phyloP scores from a whole-genome alignment of 2,113 vertebrate species.

The Forbesichthys papilliferus region DNA sequence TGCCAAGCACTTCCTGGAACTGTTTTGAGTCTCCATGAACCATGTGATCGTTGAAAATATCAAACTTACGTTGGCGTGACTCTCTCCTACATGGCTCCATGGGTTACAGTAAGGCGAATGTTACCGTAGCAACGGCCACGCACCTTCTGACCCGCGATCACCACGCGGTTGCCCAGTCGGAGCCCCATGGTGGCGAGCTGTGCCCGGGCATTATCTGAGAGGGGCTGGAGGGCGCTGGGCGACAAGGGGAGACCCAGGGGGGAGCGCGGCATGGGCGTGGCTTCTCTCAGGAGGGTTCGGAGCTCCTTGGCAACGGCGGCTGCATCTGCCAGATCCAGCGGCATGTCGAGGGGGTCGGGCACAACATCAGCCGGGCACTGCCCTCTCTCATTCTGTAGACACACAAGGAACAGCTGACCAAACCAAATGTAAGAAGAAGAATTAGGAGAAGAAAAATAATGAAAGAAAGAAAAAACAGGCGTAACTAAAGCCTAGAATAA shows the following conservation, averaged over 20 bases:
- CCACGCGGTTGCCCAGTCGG: slow-evolving; percentile 89
- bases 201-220: slow-evolving; percentile 75
- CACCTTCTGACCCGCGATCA: slow-evolving; percentile 98
- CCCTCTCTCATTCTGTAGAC: slow-evolving; percentile 87
- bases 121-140: not conserved
- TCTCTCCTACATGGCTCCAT: no score
- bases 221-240: slow-evolving; percentile 63
- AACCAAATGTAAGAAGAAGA: not conserved
- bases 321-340: slow-evolving; percentile 92
- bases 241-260: slow-evolving; percentile 74
- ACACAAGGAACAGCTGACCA: slow-evolving; percentile 2
- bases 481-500: no score
- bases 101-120: no score
- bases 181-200: slow-evolving; percentile 83
- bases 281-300: slow-evolving; percentile 81
- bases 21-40: no score
- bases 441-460: not conserved
- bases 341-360: slow-evolving; percentile 93
- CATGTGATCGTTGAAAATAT: no score
- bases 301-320: slow-evolving; percentile 89
- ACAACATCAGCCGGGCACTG: slow-evolving; percentile 90
- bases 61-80: no score
- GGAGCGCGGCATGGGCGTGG: slow-evolving; percentile 77
- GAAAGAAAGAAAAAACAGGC: no score
- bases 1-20: no score